Conservation (phyloP, 1,140 invertebrate genomes). For the Dufourea novaeangliae region DNA sequence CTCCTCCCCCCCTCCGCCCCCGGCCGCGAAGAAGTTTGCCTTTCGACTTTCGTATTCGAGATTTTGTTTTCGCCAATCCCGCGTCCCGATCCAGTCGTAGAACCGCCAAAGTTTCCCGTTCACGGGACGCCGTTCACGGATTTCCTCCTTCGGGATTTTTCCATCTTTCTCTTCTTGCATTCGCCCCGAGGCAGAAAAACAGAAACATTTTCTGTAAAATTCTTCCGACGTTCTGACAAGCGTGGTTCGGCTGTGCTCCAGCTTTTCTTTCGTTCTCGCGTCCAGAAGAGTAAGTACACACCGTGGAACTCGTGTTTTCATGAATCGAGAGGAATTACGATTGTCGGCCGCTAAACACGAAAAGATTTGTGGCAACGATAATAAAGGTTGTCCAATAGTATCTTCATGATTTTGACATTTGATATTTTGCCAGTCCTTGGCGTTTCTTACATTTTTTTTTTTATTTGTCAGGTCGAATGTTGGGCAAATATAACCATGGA, state of each 20-base stretch:
- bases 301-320: neutral
- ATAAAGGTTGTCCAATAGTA: no score
- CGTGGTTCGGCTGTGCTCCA: neutral
- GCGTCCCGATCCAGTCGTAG: constrained; percentile 36
- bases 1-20: neutral
- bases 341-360: neutral
- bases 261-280: neutral
- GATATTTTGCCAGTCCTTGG: no score
- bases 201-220: constrained; percentile 52
- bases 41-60: constrained; percentile 50
- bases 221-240: neutral
- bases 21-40: constrained; percentile 51
- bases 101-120: constrained; percentile 61
- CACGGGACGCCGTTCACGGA: constrained; percentile 54
- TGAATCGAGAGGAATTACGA: neutral
- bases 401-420: no score
- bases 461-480: no score
- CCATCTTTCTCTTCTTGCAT: constrained; percentile 15
- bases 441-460: no score
- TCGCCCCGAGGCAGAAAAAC: constrained; percentile 46
- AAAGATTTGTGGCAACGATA: neutral
- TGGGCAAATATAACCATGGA: no score
- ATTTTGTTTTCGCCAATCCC: constrained; percentile 61
- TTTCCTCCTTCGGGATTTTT: constrained; percentile 37
- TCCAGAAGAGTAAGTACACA: neutral